Base-by-base conservation (phyloP, 2,113 vertebrate genomes). In the Urocolius indicus region DNA sequence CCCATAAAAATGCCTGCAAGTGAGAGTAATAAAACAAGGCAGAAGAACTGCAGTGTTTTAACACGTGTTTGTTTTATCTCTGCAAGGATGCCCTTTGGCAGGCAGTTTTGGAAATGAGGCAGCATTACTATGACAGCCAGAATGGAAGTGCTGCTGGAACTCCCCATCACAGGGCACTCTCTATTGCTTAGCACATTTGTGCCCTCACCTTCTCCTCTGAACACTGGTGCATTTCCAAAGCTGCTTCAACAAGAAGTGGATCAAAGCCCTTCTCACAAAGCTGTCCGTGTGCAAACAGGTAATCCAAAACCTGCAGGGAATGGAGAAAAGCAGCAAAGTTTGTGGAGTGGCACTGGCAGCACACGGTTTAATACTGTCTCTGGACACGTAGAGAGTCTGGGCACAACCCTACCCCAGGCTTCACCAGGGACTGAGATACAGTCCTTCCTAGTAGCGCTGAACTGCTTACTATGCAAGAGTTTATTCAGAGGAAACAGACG, bases 191-290 rank as follows among this genome's bases (percentile, higher is more conserved):
- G 41, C n/a, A 58, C 3, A 13, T 6, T 23, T 41, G 43, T 0
- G 2, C 11, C 95, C 98, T 94, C 88, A 99, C 99, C 99, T 99
- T 99, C 96, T 99, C 99, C 92, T 99, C 99, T 75, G 99, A 99
- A 96, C 98, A 99, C 94, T 99, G 99, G 87, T 99, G 98, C 98
- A 99, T 99, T 97, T 99, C 99, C 96, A 99, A 97, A 97, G 99
- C 99, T 96, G 99, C 99, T 96, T 99, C 99, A 95, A 99, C 99
- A 30, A 99, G 98, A 67, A 98, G 97, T 45, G 99, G 98, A 92
- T 99, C 99, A 54, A 99, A 99, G 72, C 99, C 99, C 78, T 98
- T 98, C 95, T 99, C 99, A 95, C 99, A 99, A 91, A 99, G 98
- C 92, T 99, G 99, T 73, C 98, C 98, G 5, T 99, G 98, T 94